Evolutionary conservation across 2,113 vertebrate species (phyloP).

Genomic region (Empidonax alnorum): DNA sequence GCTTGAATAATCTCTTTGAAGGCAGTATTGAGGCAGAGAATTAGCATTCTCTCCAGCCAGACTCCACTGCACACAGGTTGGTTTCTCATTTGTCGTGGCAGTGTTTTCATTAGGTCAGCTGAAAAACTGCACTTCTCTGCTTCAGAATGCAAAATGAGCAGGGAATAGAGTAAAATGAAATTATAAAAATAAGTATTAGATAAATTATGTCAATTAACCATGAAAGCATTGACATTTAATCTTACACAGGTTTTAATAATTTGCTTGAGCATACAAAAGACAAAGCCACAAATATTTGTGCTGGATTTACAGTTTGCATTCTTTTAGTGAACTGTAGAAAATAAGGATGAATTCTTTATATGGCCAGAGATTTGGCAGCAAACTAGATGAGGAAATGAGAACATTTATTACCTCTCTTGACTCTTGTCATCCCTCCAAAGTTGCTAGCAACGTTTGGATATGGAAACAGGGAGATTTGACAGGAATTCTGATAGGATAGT

Average conservation of each 20-base stretch:
- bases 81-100: conserved; percentile 54
- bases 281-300: neutral
- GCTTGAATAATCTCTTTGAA: conserved; percentile 76
- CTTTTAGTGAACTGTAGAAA: neutral
- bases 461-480: neutral
- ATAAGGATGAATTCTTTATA: neutral
- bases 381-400: neutral
- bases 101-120: conserved; percentile 49
- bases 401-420: neutral
- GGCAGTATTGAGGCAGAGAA: conserved; percentile 67
- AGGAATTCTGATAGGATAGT: neutral
- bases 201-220: neutral
- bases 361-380: neutral
- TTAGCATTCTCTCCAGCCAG: conserved; percentile 70
- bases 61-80: conserved; percentile 62
- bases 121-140: conserved; percentile 47
- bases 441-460: neutral
- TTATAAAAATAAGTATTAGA: neutral
- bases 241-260: neutral
- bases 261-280: neutral
- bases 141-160: conserved; percentile 51
- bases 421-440: neutral
- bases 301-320: neutral
- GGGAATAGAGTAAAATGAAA: neutral
- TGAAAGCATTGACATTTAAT: neutral